Base-by-base conservation (phyloP, 2,113 vertebrate genomes). In the Megaceryle maxima region DNA sequence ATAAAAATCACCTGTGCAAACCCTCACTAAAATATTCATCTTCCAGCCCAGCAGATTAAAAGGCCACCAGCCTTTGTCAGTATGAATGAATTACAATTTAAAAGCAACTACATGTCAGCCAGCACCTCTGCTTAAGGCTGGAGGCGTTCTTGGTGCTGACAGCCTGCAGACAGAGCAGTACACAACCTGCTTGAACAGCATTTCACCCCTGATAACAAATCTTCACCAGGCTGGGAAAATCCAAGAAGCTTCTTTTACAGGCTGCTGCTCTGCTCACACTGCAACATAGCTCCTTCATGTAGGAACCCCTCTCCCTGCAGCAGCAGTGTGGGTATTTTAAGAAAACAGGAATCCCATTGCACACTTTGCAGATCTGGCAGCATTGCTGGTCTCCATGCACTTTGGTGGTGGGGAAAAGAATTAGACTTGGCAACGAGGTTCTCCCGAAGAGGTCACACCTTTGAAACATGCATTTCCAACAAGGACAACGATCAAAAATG, bases 161-260 rank as follows among this genome's bases (percentile, higher is more conserved):
- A 82, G 60, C 22, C n/a, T 8, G 8, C 0, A 10, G 62, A 46
- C 0, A 2, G 39, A 76, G 64, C 84, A 50, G 39, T 0, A 26
- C 35, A 33, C 57, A 53, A 33, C 70, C 43, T 76, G 60, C 84
- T 51, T 55, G 13, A 76, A 60, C 44, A 90, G 55, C 56, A 17
- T 62, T 50, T 62, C 51, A 64, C 15, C 33, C 59, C 46, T 26
- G 46, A 35, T 2, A 67, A 64, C 7, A 39, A 28, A 67, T 11
- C 51, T 75, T 60, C 53, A 50, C 35, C 26, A 56, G 15, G 29
- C 1, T 85, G 74, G 39, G 85, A 75, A 87, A 72, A 73, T 12
- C 62, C 57, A 89, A 19, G 22, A 6, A 43, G 35, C 43, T 81
- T 59, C n/a, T 35, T 63, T 35, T 66, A 85, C 44, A 68, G 57